These are phyloP conservation scores for Tricholauxania praeusta DNA, from an alignment of 2,888 invertebrate genomes.

Conservation along the genomic window DNA sequence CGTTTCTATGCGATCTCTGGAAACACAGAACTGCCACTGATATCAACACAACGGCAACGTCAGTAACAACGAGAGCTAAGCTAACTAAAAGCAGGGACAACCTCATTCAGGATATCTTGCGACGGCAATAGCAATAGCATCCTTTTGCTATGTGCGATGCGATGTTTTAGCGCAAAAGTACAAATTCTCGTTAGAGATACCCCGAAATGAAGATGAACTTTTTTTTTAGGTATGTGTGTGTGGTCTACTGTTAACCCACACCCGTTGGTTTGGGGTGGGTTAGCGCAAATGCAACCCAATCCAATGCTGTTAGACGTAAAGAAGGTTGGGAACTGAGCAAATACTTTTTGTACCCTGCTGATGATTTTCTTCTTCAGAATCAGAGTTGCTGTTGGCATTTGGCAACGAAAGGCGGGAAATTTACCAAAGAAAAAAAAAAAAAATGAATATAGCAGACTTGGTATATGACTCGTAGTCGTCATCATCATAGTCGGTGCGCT, in stretches of 20 bases:
- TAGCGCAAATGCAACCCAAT: background rate
- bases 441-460: constrained; percentile 18
- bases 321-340: constrained; percentile 5
- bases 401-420: constrained; percentile 29
- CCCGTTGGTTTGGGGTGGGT: background rate
- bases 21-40: background rate
- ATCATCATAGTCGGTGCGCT: constrained; percentile 14
- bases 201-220: background rate
- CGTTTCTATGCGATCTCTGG: background rate
- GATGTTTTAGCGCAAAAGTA: constrained; percentile 11
- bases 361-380: background rate
- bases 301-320: too few species aligned
- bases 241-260: background rate
- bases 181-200: constrained; percentile 18
- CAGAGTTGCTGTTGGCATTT: constrained; percentile 16
- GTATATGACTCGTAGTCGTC: background rate
- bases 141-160: background rate
- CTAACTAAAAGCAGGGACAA: constrained; percentile 3
- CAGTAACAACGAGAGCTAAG: constrained; percentile 10
- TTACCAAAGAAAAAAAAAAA: constrained; percentile 9
- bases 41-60: background rate
- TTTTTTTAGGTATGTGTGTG: background rate
- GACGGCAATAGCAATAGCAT: constrained; percentile 15
- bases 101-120: constrained; percentile 30
- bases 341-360: constrained; percentile 23